These are phyloP conservation scores for Periophthalmus magnuspinnatus DNA, from an alignment of 2,797 vertebrate genomes.

Conservation along the genomic window DNA sequence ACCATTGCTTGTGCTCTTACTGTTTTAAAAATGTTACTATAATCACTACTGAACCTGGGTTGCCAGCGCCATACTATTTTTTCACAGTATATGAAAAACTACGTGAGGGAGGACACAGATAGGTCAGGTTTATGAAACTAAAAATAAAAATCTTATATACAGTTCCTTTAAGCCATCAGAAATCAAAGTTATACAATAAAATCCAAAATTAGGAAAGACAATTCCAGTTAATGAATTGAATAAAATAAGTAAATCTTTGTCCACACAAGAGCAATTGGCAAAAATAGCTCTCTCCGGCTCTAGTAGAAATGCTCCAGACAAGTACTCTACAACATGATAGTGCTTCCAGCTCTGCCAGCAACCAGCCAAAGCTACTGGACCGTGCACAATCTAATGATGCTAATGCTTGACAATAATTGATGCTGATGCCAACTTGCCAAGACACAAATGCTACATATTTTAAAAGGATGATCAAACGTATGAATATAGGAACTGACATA, in stretches of 20 bases:
- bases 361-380: not conserved
- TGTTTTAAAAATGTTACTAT: no score
- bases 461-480: not conserved
- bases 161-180: no score
- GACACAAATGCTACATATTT: not conserved
- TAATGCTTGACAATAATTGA: not conserved
- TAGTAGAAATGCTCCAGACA: not conserved
- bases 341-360: not conserved
- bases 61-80: no score
- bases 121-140: no score
- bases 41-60: no score
- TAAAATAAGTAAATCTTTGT: not conserved
- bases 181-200: not conserved
- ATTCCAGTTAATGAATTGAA: not conserved
- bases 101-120: no score
- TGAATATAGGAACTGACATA: no score
- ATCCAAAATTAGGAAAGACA: not conserved
- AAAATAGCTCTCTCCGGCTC: not conserved
- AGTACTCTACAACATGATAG: not conserved
- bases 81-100: no score
- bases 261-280: not conserved
- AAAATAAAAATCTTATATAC: no score
- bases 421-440: not conserved
- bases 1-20: no score
- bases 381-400: constrained; percentile 5